phyloP scores from a whole-genome alignment of 2,888 invertebrate species.

The Nemurella pictetii region DNA sequence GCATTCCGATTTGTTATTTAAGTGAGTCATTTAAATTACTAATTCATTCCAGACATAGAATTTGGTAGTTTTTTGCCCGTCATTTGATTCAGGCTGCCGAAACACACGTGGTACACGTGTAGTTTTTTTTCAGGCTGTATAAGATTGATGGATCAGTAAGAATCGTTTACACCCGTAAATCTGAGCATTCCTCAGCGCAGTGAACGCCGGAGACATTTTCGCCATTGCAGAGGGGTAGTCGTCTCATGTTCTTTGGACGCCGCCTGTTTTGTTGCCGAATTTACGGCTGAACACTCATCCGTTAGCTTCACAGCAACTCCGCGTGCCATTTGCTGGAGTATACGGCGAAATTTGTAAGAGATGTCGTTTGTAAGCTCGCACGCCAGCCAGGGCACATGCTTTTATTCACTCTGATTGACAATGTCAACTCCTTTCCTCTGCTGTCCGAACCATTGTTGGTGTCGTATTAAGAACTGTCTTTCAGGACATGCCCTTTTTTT shows the following conservation, averaged over 20 bases:
- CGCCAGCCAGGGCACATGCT: background rate
- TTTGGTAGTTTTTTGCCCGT: no score
- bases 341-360: background rate
- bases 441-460: background rate
- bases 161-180: no score
- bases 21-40: no score
- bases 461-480: background rate
- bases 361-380: background rate
- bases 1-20: no score
- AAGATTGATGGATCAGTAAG: no score
- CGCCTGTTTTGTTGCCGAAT: background rate
- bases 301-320: background rate
- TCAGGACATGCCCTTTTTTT: background rate
- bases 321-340: background rate
- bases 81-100: no score
- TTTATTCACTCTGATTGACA: slow-evolving; percentile 11
- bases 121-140: no score
- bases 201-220: no score
- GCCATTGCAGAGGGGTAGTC: background rate
- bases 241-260: background rate
- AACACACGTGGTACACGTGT: no score
- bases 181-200: no score
- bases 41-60: no score
- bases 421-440: background rate
- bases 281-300: background rate